These are phyloP conservation scores for Bathynomus jamesi DNA, from an alignment of 1,140 invertebrate genomes.

Conservation along the genomic window DNA sequence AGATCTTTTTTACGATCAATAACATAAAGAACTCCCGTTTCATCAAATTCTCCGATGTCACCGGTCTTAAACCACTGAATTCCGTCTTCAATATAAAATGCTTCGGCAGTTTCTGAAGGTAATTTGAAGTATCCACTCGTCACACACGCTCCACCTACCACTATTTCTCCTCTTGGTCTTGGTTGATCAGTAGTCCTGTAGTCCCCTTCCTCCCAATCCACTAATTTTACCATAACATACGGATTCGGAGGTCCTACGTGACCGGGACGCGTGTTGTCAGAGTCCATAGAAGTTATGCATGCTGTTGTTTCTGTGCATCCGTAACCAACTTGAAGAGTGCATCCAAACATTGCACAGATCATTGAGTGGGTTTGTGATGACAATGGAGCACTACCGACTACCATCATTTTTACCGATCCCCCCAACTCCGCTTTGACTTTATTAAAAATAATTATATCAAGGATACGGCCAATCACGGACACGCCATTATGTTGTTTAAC, in stretches of 20 bases:
- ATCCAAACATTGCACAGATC: conserved; percentile 85
- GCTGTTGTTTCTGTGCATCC: conserved; percentile 95
- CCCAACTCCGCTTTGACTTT: conserved; percentile 74
- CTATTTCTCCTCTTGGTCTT: conserved; percentile 82
- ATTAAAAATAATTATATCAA: conserved; percentile 61
- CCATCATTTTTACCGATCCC: conserved; percentile 72
- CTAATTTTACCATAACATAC: conserved; percentile 43
- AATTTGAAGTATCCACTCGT: conserved; percentile 50
- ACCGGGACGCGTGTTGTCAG: conserved; percentile 47
- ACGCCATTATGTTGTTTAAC: conserved; percentile 20
- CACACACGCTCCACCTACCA: conserved; percentile 55
- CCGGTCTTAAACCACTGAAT: conserved; percentile 51
- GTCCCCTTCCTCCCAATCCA: conserved; percentile 52
- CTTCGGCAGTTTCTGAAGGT: conserved; percentile 48
- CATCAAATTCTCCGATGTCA: conserved; percentile 54
- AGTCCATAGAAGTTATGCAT: conserved; percentile 79
- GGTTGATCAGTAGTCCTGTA: conserved; percentile 57
- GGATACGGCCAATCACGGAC: conserved; percentile 23
- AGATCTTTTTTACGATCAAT: conserved; percentile 57
- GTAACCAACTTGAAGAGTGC: conserved; percentile 87
- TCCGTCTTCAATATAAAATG: conserved; percentile 47
- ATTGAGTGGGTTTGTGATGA: conserved; percentile 95
- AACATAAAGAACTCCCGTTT: conserved; percentile 51
- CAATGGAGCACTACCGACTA: conserved; percentile 88
- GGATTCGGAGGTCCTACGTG: conserved; percentile 36